Evolutionary conservation across 2,888 invertebrate species (phyloP).

Genomic region (Pantelozetes paolii): DNA sequence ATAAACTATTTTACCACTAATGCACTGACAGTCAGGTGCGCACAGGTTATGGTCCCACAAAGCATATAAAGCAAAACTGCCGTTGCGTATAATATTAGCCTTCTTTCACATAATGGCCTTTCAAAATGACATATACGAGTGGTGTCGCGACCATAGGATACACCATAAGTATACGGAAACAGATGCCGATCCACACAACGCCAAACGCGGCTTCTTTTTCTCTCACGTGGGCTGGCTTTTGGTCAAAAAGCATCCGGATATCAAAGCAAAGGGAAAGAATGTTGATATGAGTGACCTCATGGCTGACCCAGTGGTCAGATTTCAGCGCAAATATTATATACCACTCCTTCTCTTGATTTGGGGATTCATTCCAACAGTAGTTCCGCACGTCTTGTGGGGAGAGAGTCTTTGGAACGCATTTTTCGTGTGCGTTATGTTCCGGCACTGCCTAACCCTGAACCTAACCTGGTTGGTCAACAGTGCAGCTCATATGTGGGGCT

Average conservation of each 20-base stretch:
- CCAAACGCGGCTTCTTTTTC: slow-evolving; percentile 57
- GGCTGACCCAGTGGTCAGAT: slow-evolving; percentile 54
- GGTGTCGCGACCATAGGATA: slow-evolving; percentile 53
- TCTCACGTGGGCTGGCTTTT: slow-evolving; percentile 58
- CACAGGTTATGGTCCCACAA: slow-evolving; percentile 90
- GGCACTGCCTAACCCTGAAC: slow-evolving; percentile 55
- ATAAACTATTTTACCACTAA: neutral
- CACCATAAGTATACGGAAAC: slow-evolving; percentile 55
- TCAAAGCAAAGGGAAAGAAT: slow-evolving; percentile 54
- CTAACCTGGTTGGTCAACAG: slow-evolving; percentile 57
- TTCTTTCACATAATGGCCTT: slow-evolving; percentile 79
- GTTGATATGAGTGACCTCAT: slow-evolving; percentile 56
- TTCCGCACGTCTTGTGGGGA: slow-evolving; percentile 56
- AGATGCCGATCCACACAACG: slow-evolving; percentile 54
- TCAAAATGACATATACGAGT: slow-evolving; percentile 53
- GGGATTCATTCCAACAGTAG: slow-evolving; percentile 55
- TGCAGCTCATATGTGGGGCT: slow-evolving; percentile 61
- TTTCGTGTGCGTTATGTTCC: slow-evolving; percentile 52
- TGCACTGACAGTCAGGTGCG: slow-evolving; percentile 61
- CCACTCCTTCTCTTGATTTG: slow-evolving; percentile 53
- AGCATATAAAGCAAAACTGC: slow-evolving; percentile 82
- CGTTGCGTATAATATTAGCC: slow-evolving; percentile 68
- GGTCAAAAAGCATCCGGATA: slow-evolving; percentile 56
- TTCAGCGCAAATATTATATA: slow-evolving; percentile 56
- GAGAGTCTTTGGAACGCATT: slow-evolving; percentile 54